These are phyloP conservation scores for Melanargia galathea DNA, from an alignment of 2,888 invertebrate genomes.

Conservation along the genomic window DNA sequence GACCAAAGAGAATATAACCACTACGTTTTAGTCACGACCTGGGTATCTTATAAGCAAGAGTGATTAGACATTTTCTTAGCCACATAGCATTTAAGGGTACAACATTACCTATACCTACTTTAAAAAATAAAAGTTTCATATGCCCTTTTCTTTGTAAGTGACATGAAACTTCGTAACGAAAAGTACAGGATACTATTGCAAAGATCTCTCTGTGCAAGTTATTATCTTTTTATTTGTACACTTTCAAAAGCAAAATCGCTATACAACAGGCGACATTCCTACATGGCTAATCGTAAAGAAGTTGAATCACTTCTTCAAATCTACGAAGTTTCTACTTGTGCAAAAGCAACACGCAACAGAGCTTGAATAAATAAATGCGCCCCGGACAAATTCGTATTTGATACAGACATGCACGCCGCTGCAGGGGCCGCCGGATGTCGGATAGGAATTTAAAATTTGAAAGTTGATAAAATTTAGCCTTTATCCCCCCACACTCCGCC, in stretches of 20 bases:
- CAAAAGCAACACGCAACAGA: slow-evolving; percentile 1
- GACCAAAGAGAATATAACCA: too few species aligned
- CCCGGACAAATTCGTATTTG: slow-evolving; percentile 30
- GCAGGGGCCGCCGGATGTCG: slow-evolving; percentile 16
- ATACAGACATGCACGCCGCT: slow-evolving; percentile 22
- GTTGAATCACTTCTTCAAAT: not conserved
- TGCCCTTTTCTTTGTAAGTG: too few species aligned
- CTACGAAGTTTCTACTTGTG: slow-evolving; percentile 4
- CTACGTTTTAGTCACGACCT: too few species aligned
- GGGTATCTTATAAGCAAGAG: too few species aligned
- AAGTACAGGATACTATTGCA: too few species aligned
- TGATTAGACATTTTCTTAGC: too few species aligned
- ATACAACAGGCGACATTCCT: not conserved
- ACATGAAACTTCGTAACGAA: too few species aligned
- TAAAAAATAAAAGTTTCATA: too few species aligned
- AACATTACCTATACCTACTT: too few species aligned
- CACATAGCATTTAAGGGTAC: too few species aligned
- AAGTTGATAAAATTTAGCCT: slow-evolving; percentile 42
- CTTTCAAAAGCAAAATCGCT: not conserved
- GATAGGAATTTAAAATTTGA: slow-evolving; percentile 36
- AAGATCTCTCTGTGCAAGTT: too few species aligned
- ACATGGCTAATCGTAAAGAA: slow-evolving; percentile 1
- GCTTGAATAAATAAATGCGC: slow-evolving; percentile 22
- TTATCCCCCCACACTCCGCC: slow-evolving; percentile 40
- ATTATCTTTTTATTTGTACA: too few species aligned